phyloP scores from a whole-genome alignment of 2,888 invertebrate genomes.

The Aricia artaxerxes region DNA sequence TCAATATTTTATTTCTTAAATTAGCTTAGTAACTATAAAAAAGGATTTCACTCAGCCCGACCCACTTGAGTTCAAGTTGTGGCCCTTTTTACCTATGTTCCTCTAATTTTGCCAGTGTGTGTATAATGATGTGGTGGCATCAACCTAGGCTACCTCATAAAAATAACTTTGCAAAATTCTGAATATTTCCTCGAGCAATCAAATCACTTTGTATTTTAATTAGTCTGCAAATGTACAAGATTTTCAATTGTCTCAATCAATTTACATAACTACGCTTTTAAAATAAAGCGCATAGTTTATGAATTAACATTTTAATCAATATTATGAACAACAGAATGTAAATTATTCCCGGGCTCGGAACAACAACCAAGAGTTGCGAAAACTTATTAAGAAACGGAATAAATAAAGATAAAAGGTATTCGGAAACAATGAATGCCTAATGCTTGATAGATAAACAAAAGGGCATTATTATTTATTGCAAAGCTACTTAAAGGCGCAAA shows the following conservation, averaged over 20 bases:
- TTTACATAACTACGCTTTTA: not conserved
- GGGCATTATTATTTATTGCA: slow-evolving; percentile 7
- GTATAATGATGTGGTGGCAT: no score
- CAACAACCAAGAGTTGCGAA: slow-evolving; percentile 10
- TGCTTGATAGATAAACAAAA: slow-evolving; percentile 26
- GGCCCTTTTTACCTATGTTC: no score
- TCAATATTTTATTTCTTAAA: no score
- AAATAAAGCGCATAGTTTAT: not conserved
- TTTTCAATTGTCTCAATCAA: not conserved
- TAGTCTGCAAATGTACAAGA: not conserved
- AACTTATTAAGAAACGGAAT: slow-evolving; percentile 30
- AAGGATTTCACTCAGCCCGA: no score
- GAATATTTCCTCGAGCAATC: no score
- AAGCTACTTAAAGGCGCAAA: slow-evolving; percentile 15
- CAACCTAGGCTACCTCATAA: no score
- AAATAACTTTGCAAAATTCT: no score
- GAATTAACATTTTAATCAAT: slow-evolving; percentile 15
- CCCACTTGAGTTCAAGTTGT: no score
- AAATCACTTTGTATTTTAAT: not conserved
- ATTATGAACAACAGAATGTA: not conserved
- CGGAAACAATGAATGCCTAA: slow-evolving; percentile 26
- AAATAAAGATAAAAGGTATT: slow-evolving; percentile 30
- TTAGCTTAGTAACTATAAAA: no score
- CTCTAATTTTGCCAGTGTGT: no score
- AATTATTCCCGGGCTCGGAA: slow-evolving; percentile 13